Percentiles rank a stretch among this genome's conserved stretches.
These are phyloP conservation scores for Scophthalmus maximus DNA, from an alignment of 2,113 vertebrate species.

Conservation along the genomic window DNA sequence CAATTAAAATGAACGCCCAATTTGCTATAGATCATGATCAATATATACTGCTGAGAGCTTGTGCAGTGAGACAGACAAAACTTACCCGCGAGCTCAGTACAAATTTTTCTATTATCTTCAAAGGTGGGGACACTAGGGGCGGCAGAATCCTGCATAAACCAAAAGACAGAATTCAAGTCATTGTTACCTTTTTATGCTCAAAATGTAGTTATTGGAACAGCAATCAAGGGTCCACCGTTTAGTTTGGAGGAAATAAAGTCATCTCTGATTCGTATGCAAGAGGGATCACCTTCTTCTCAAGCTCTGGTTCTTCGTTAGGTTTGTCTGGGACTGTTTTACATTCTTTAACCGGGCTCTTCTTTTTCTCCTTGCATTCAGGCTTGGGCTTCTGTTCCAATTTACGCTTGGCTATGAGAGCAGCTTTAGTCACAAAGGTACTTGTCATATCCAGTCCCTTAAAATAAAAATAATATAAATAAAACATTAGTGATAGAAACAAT, in stretches of 20 bases:
- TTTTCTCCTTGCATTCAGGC: constrained; percentile 55
- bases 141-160: constrained; percentile 38
- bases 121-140: not conserved
- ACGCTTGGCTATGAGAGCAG: constrained; percentile 66
- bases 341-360: constrained; percentile 51
- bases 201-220: not conserved
- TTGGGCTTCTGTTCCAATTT: constrained; percentile 65
- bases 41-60: not conserved
- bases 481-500: not conserved
- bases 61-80: not conserved
- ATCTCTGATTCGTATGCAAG: not conserved
- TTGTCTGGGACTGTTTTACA: constrained; percentile 7
- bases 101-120: constrained; percentile 68
- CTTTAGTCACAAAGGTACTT: constrained; percentile 76
- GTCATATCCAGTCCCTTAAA: constrained; percentile 70
- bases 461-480: too few species aligned
- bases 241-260: not conserved
- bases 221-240: not conserved
- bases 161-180: not conserved
- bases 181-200: not conserved
- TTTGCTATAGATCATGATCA: not conserved
- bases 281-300: constrained; percentile 48
- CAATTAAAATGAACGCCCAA: too few species aligned
- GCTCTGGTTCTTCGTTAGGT: not conserved
- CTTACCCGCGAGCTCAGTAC: constrained; percentile 72